Percentiles rank a stretch among this genome's conserved stretches.
These are phyloP conservation scores for Neostethus bicornis DNA, from an alignment of 2,797 vertebrate genomes.

Conservation along the genomic window DNA sequence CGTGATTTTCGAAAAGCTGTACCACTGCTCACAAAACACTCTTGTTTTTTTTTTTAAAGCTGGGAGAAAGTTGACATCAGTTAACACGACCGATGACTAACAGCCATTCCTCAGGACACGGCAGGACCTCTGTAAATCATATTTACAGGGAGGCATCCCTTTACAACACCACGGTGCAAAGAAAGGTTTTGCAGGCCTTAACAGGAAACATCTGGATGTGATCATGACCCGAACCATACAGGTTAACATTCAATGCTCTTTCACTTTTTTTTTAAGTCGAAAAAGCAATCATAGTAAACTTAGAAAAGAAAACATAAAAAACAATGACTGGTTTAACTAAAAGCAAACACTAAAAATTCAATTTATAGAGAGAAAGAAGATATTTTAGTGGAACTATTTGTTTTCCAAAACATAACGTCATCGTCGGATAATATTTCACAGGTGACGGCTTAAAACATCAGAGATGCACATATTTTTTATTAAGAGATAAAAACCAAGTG, in stretches of 20 bases:
- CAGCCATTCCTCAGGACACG: slow-evolving; percentile 18
- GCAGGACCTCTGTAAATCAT: slow-evolving; percentile 32
- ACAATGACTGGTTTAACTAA: slow-evolving; percentile 17
- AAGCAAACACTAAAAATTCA: slow-evolving; percentile 12
- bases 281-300: slow-evolving; percentile 56
- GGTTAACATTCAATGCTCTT: slow-evolving; percentile 50
- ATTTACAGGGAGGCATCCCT: slow-evolving; percentile 46
- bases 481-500: slow-evolving; percentile 39
- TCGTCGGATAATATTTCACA: slow-evolving; percentile 31
- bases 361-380: slow-evolving; percentile 6
- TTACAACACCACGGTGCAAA: slow-evolving; percentile 37
- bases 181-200: slow-evolving; percentile 37
- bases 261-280: slow-evolving; percentile 47
- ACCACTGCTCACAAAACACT: slow-evolving; percentile 1
- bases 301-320: slow-evolving; percentile 35
- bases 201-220: slow-evolving; percentile 76
- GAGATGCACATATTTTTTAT: background rate
- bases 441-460: slow-evolving; percentile 33
- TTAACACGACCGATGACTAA: slow-evolving; percentile 24
- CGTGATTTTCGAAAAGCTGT: background rate
- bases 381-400: too few relatives aligned
- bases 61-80: slow-evolving; percentile 10
- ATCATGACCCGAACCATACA: slow-evolving; percentile 42
- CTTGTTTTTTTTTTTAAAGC: background rate
- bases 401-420: slow-evolving; percentile 20